Conservation (phyloP, 2,113 vertebrate species). For the Phocoena phocoena region DNA sequence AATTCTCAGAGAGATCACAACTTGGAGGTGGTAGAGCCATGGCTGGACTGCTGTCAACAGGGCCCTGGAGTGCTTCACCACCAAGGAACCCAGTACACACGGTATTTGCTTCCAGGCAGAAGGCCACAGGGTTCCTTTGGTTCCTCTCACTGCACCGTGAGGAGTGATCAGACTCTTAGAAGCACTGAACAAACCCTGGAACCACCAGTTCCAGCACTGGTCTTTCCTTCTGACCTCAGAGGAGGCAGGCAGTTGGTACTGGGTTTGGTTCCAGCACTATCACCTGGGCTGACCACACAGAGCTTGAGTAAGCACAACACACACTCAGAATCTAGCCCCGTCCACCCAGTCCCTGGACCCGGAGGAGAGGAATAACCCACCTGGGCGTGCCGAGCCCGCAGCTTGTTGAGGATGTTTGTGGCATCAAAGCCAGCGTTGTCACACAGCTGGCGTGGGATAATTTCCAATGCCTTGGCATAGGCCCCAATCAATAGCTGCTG, state of each 20-base stretch:
- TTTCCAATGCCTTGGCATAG: conserved; percentile 96
- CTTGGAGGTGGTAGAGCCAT: background rate
- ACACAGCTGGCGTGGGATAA: conserved; percentile 97
- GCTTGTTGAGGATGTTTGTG: conserved; percentile 98
- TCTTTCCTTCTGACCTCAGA: background rate
- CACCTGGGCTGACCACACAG: background rate
- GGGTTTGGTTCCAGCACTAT: background rate
- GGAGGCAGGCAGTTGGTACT: background rate
- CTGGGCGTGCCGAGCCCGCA: conserved; percentile 97
- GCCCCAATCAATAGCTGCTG: conserved; percentile 97
- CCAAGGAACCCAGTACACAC: accelerated
- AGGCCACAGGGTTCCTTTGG: background rate
- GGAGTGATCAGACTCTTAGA: background rate
- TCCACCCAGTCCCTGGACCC: background rate
- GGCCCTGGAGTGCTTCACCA: background rate
- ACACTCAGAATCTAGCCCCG: background rate
- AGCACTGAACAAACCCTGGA: background rate
- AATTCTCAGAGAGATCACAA: background rate
- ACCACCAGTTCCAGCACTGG: background rate
- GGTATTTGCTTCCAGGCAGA: background rate
- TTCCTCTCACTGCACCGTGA: background rate
- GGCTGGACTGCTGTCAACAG: background rate
- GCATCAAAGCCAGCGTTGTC: conserved; percentile 99
- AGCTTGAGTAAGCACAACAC: background rate
- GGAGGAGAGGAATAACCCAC: conserved; percentile 76